A percentile compares a stretch with the other conserved stretches of the same genome.
phyloP scores from a whole-genome alignment of 2,797 vertebrate genomes.

The Basileuterus tristriatus region DNA sequence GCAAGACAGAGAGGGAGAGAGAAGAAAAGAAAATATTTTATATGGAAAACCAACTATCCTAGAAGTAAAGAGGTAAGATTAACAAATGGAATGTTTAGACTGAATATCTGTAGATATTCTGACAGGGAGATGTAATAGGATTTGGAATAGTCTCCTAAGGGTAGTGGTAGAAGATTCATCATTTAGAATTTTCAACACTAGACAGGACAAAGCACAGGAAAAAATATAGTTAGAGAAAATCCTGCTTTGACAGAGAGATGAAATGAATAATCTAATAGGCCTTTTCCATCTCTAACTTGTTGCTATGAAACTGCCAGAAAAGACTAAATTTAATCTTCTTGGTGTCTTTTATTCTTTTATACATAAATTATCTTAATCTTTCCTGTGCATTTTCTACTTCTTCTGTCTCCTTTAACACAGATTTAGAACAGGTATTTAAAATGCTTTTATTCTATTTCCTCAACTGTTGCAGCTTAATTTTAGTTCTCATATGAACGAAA shows the following conservation, averaged over 20 bases:
- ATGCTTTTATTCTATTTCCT: slow-evolving; percentile 32
- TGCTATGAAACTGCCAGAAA: slow-evolving; percentile 51
- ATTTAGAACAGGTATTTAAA: not conserved
- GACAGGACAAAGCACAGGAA: not conserved
- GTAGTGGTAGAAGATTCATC: not conserved
- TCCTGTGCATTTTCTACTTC: not conserved
- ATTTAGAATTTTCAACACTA: slow-evolving; percentile 5
- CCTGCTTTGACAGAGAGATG: slow-evolving; percentile 16
- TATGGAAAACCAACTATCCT: not conserved
- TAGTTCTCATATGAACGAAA: not conserved
- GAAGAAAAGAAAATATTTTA: not conserved
- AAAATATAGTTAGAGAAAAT: slow-evolving; percentile 22
- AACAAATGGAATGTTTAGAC: slow-evolving; percentile 21
- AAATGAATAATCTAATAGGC: slow-evolving; percentile 46
- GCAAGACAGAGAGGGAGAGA: not conserved
- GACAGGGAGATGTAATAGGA: not conserved
- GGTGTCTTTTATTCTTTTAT: slow-evolving; percentile 44
- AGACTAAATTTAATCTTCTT: slow-evolving; percentile 43
- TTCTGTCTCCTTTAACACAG: not conserved
- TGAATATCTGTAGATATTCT: not conserved
- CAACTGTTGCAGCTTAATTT: not conserved
- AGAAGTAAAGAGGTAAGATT: slow-evolving; percentile 1
- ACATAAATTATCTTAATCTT: slow-evolving; percentile 40
- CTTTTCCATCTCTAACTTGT: slow-evolving; percentile 44
- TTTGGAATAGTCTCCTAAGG: slow-evolving; percentile 16